These are phyloP conservation scores for Strix uralensis DNA, from an alignment of 2,113 vertebrate species.

Conservation along the genomic window DNA sequence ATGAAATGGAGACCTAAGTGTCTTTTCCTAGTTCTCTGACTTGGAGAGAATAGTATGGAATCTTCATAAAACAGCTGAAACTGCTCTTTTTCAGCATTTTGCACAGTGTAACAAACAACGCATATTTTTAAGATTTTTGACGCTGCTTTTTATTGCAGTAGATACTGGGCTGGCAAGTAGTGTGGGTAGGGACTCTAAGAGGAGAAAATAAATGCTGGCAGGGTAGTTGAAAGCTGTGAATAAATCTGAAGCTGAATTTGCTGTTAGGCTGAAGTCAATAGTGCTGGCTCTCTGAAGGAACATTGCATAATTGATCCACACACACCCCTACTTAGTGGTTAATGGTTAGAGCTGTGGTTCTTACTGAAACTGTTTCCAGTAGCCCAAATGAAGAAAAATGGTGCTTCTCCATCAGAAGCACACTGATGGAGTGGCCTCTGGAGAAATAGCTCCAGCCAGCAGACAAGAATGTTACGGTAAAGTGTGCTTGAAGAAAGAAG, in stretches of 20 bases:
- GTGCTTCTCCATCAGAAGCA: not conserved
- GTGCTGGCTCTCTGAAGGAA: not conserved
- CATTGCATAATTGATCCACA: not conserved
- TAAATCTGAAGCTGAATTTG: not conserved
- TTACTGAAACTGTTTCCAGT: not conserved
- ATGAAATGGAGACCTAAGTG: not conserved
- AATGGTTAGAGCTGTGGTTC: not conserved
- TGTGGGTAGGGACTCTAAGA: not conserved
- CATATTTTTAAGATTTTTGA: not conserved
- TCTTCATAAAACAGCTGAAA: not conserved
- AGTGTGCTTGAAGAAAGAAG: not conserved
- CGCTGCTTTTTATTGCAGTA: not conserved
- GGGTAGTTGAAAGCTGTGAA: not conserved
- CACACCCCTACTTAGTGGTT: not conserved
- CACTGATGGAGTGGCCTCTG: not conserved
- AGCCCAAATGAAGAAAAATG: not conserved
- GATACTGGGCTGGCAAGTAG: not conserved
- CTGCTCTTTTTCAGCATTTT: not conserved
- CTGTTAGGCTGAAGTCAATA: slow-evolving; percentile 6
- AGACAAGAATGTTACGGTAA: not conserved
- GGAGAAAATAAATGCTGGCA: not conserved
- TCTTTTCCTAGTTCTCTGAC: not conserved
- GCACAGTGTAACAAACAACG: not conserved
- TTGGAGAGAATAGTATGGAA: not conserved
- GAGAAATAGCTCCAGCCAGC: not conserved